Evolutionary conservation across 2,797 vertebrate species (phyloP), one percentile per base, ranked within the genome.

Genomic region (Mus spretus): DNA sequence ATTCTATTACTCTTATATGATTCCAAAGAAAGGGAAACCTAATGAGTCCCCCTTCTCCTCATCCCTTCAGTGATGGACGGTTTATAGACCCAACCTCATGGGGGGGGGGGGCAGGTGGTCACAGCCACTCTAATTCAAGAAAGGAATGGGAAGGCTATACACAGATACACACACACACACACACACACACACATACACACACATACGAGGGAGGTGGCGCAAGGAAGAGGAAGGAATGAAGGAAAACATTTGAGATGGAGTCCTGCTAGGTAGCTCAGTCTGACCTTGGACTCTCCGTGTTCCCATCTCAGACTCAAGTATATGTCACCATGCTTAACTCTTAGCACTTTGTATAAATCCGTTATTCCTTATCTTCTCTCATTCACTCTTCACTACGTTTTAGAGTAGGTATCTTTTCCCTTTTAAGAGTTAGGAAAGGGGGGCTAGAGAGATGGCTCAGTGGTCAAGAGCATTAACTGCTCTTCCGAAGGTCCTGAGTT

Each of bases 361-460:
- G 13, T 82, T 90, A 44, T 26, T 40, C 15, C 70, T 67, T 74
- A 11, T 74, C 37, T 86, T 78, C 53, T 59, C 28, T 81, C 37
- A 50, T 91, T 79, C 34, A 40, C 79, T 93, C 77, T 85, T 85
- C 74, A 75, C 78, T 77, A 3, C 12, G 11, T 44, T 93, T 72
- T 34, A 82, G 47, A 34, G 61, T 40, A 94, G 63, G 24, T 65
- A 20, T 34, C 77, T 47, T 47, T 88, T 94, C 72, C 44, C 87
- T 91, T 88, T 93, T 90, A 88, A 93, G 91, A 47, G 84, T 77
- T 87, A 81, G 80, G 53, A 65, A 93, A 77, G 24, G 44, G 26
- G 15, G 55, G 3, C 55, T 55, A 15, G 55, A 55, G 55, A 55
- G 55, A 55, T 55, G 15, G 15, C 55, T 55, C 55, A 55, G 55